A percentile compares a stretch with the other conserved stretches of the same genome.
These are phyloP conservation scores for Leptodactylus fallax DNA, from an alignment of 2,797 vertebrate species.

Conservation along the genomic window DNA sequence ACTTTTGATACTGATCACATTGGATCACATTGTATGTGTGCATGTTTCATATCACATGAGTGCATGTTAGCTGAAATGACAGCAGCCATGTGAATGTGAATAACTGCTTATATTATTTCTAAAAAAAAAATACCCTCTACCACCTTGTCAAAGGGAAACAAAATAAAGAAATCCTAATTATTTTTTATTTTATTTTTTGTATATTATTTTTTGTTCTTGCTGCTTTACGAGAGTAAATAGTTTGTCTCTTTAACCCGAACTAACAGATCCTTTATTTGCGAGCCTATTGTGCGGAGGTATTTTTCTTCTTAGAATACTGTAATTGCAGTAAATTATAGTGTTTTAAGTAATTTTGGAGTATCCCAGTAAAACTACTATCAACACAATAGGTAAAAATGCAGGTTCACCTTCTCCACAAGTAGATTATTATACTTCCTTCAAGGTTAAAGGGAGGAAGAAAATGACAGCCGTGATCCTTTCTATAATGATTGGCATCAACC, in stretches of 20 bases:
- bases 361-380: slow-evolving; percentile 60
- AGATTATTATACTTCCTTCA: slow-evolving; percentile 62
- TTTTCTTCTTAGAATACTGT: slow-evolving; percentile 42
- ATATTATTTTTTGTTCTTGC: too few relatives aligned
- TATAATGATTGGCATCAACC: slow-evolving; percentile 31
- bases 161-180: too few relatives aligned
- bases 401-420: neutral
- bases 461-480: slow-evolving; percentile 40
- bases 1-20: too few relatives aligned
- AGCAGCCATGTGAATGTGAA: too few relatives aligned
- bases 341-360: slow-evolving; percentile 55
- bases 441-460: slow-evolving; percentile 60
- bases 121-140: too few relatives aligned
- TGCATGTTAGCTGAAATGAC: too few relatives aligned
- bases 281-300: slow-evolving; percentile 60
- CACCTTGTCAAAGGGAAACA: too few relatives aligned
- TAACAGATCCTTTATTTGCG: neutral
- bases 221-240: too few relatives aligned
- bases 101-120: too few relatives aligned
- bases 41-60: too few relatives aligned
- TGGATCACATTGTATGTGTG: too few relatives aligned
- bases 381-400: slow-evolving; percentile 61
- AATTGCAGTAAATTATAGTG: slow-evolving; percentile 55
- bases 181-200: too few relatives aligned
- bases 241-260: neutral